Conservation (phyloP, 2,888 invertebrate genomes). For the Sclerodermus sp. region DNA sequence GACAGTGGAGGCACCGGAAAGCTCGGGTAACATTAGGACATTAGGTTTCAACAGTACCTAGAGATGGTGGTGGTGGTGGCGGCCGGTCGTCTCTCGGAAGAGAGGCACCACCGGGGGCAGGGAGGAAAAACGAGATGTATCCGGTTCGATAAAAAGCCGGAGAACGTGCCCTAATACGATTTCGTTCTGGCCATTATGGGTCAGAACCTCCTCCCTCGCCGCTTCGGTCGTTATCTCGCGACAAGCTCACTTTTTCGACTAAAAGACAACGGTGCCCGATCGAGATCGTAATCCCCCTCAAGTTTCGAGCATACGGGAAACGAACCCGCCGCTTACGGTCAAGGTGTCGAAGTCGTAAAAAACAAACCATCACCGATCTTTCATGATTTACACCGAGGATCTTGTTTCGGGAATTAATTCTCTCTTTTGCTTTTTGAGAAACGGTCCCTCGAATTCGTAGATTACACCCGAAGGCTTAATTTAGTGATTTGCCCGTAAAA, state of each 20-base stretch:
- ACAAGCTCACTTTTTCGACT: constrained; percentile 30
- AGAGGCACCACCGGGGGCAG: neutral
- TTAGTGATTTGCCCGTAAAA: too few relatives aligned
- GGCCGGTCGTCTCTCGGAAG: too few relatives aligned
- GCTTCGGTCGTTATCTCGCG: constrained; percentile 28
- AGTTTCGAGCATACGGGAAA: constrained; percentile 32
- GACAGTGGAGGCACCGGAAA: too few relatives aligned
- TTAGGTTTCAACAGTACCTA: too few relatives aligned
- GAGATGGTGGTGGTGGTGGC: too few relatives aligned
- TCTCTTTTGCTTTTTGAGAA: too few relatives aligned
- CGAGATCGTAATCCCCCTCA: constrained; percentile 37
- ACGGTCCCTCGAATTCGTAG: too few relatives aligned
- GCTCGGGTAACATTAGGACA: too few relatives aligned
- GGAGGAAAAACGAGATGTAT: constrained; percentile 35
- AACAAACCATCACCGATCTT: constrained; percentile 13
- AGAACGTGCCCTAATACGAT: constrained; percentile 45
- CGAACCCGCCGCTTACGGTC: constrained; percentile 17
- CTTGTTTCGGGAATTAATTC: constrained; percentile 31
- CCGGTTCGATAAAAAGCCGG: constrained; percentile 41
- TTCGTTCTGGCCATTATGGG: constrained; percentile 44
- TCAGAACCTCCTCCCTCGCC: constrained; percentile 31
- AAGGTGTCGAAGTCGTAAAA: neutral
- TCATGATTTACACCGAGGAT: constrained; percentile 35
- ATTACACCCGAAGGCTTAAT: too few relatives aligned
- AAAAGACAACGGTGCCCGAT: constrained; percentile 20